Evolutionary conservation across 1,140 invertebrate species (phyloP).

Genomic region (Drosophila sucinea): DNA sequence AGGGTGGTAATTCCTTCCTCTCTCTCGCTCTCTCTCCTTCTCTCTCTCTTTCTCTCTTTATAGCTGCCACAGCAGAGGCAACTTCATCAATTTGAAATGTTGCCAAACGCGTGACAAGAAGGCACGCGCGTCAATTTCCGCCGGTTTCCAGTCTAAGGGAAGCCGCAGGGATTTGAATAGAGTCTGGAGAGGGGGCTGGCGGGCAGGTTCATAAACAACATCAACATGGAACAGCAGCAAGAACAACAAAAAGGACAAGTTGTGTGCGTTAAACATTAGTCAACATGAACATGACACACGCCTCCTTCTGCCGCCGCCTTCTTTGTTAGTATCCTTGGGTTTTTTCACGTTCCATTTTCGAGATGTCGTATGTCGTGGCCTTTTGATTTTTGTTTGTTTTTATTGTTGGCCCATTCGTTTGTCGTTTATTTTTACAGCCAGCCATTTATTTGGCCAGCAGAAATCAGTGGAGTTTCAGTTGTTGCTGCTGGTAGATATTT

Average conservation of each 20-base stretch:
- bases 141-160: conserved; percentile 28
- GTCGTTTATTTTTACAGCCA: conserved; percentile 77
- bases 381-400: conserved; percentile 49
- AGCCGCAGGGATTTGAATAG: conserved; percentile 73
- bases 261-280: conserved; percentile 74
- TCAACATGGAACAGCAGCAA: conserved; percentile 41
- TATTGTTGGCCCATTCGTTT: conserved; percentile 72
- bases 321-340: conserved; percentile 12
- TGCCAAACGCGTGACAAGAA: conserved; percentile 57
- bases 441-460: conserved; percentile 72
- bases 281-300: conserved; percentile 68
- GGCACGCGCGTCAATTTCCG: conserved; percentile 72
- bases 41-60: neutral
- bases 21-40: neutral
- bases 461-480: conserved; percentile 52
- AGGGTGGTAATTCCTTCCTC: neutral
- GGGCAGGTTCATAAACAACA: conserved; percentile 76
- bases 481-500: conserved; percentile 55
- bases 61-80: conserved; percentile 23
- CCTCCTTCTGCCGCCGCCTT: conserved; percentile 4
- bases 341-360: conserved; percentile 16
- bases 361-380: conserved; percentile 58
- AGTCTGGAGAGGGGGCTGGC: neutral
- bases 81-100: conserved; percentile 83
- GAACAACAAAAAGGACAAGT: conserved; percentile 56